Base-by-base conservation (phyloP, 2,888 invertebrate genomes). In the Mythimna ferrago region DNA sequence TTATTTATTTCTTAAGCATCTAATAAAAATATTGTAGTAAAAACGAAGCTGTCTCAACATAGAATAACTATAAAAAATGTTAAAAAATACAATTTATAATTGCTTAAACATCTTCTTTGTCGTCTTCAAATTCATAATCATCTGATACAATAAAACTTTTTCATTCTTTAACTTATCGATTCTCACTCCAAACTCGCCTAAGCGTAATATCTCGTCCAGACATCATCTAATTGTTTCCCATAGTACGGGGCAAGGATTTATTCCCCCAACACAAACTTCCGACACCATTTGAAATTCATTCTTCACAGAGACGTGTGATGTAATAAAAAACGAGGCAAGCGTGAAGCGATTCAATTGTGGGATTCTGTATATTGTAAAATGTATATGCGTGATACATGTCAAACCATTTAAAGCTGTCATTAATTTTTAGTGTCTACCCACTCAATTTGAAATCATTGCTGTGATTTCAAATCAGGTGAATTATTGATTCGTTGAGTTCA, bases 231-330 rank as follows among this genome's bases (percentile, higher is more conserved):
- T 76, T 82, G 78, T 83, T 78, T 85, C 68, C 72, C 67, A 38
- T 89, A 78, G 94, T 93, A 92, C 35, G 77, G 76, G 74, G 54
- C 66, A 79, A 86, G 91, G 93, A 94, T 94, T 93, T 93, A 92
- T 90, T 93, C 94, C 95, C 96, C 95, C 91, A 89, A 89, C 89
- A 90, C 91, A 95, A 95, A 95, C 95, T 95, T 95, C 95, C 94
- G 92, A 93, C 93, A 93, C 93, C 94, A 96, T 96, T 96, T 95
- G 95, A 95, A 95, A 95, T 96, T 96, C 96, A 96, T 96, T 95
- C 95, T 95, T 96, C 95, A 95, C 87, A 90, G 87, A 89, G 89
- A 92, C 93, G 94, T 95, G 95, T 95, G 95, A 95, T 95, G 93
- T 93, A 94, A 95, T 96, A 96, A 95, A 96, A 86, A 86, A 82